A percentile compares a stretch with the other conserved stretches of the same genome.
phyloP scores from a whole-genome alignment of 2,888 invertebrate genomes.

The Stenurella melanura region DNA sequence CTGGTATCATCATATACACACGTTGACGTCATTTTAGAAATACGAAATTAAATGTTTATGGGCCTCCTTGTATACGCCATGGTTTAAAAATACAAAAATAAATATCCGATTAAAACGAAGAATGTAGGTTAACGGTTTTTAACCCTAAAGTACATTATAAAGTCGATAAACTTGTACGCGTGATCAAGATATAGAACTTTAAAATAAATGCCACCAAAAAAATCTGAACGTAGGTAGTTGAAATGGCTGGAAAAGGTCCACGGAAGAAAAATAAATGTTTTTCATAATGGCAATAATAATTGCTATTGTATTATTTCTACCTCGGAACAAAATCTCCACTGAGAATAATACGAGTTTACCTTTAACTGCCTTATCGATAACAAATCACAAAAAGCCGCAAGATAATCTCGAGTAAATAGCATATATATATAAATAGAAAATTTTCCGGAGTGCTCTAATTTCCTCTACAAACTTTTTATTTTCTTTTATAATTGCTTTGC shows the following conservation, averaged over 20 bases:
- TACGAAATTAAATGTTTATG: too few relatives aligned
- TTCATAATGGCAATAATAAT: not conserved
- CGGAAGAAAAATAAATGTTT: not conserved
- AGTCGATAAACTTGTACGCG: too few relatives aligned
- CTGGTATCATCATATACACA: too few relatives aligned
- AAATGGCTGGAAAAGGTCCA: not conserved
- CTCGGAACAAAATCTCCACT: not conserved
- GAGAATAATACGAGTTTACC: not conserved
- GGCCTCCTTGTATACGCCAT: too few relatives aligned
- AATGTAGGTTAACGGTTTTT: too few relatives aligned
- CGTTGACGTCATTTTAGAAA: too few relatives aligned
- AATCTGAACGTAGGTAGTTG: too few relatives aligned
- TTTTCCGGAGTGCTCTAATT: not conserved
- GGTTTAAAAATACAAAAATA: too few relatives aligned
- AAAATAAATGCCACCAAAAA: too few relatives aligned
- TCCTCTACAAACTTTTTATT: not conserved
- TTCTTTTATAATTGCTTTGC: not conserved
- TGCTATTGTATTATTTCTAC: not conserved
- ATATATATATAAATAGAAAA: slow-evolving; percentile 6
- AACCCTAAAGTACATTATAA: too few relatives aligned
- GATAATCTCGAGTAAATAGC: not conserved
- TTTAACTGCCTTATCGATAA: slow-evolving; percentile 1
- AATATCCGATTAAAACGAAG: too few relatives aligned
- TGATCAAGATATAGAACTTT: too few relatives aligned
- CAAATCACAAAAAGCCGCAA: not conserved